Evolutionary conservation across 1,140 invertebrate species (phyloP), one percentile per base, ranked within the genome.

Genomic region (Orius insidiosus): DNA sequence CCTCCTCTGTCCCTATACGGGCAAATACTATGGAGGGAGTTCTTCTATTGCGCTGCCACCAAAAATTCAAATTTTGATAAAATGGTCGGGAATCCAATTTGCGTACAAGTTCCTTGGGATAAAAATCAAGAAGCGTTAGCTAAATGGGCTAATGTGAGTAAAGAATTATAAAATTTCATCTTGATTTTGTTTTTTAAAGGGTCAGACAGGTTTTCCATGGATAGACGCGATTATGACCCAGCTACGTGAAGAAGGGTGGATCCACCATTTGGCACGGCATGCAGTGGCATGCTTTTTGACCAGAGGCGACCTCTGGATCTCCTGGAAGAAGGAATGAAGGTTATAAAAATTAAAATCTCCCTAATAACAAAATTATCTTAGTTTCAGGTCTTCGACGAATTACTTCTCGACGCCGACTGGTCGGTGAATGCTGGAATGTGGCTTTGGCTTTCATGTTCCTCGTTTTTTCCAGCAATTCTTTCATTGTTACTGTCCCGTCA

Each of bases 211-310:
- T 9, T 93, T 78, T 63, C 86, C 87, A 0, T 90, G 85, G 83
- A 90, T 93, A 57, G 87, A 92, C 64, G 85, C 86, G 10, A 89
- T 92, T 56, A 90, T 90, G 85, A 80, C 75, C 2, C 86, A 92
- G 62, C 61, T 90, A 35, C 63, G 82, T 41, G 75, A 85, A 54
- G 85, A 89, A 58, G 86, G 87, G 0, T 92, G 86, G 87, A 87
- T 90, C 48, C 86, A 90, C 62, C 84, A 88, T 60, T 62, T 90
- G 45, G 83, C 84, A 3, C 68, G 85, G 48, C 85, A 90, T 62
- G 84, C 85, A 3, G 85, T 87, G 2, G 85, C 83, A 32, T 90
- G 85, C 56, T 92, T 92, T 60, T 69, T 92, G 16, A 90, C 87
- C 0, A 63, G 86, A 46, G 86, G 86, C 1, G 84, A 89, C 60